Evolutionary conservation across 2,888 invertebrate species (phyloP), one percentile per base, ranked within the genome.

Genomic region (Drosophila mercatorum): DNA sequence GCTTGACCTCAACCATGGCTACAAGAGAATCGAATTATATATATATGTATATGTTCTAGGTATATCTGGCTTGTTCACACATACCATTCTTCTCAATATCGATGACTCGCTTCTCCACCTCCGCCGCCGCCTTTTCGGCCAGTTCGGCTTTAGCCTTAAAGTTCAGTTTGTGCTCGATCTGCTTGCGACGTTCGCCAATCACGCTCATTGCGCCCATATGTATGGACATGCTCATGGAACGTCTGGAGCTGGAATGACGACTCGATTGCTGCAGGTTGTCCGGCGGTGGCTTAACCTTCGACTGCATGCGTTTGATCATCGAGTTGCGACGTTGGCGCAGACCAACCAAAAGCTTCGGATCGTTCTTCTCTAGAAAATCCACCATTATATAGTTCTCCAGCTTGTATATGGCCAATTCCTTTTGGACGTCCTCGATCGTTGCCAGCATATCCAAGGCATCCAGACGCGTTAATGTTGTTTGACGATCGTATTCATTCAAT

Each of bases 281-380:
- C 5, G 17, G 49, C 34, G 0, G 11, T 1, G 3, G 65, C 40
- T 3, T 38, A 14, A 0, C 65, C 5, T 65, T 68, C 1, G 47
- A 63, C 5, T 85, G 89, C 47, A 84, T 1, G 11, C 67, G 71
- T 12, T 49, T 75, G 2, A 75, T 1, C 0, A 80, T 75, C 2
- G 89, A 86, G 0, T 75, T 76, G 41, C 90, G 90, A 5, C 82
- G 75, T 47, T 89, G 80, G 4, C 90, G 81, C 28, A 92, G 51
- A 0, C 92, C 92, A 36, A 90, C 57, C 46, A 92, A 81, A 1
- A 92, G 63, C 71, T 91, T 92, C 3, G 92, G 90, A 79, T 92
- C 92, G 55, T 91, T 92, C 61, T 91, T 92, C 59, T 92, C 83
- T 0, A 92, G 71, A 65, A 92, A 92, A 68, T 92, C 91, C 0